Conservation (phyloP, 2,113 vertebrate genomes). For the Leptobrachium leishanense region DNA sequence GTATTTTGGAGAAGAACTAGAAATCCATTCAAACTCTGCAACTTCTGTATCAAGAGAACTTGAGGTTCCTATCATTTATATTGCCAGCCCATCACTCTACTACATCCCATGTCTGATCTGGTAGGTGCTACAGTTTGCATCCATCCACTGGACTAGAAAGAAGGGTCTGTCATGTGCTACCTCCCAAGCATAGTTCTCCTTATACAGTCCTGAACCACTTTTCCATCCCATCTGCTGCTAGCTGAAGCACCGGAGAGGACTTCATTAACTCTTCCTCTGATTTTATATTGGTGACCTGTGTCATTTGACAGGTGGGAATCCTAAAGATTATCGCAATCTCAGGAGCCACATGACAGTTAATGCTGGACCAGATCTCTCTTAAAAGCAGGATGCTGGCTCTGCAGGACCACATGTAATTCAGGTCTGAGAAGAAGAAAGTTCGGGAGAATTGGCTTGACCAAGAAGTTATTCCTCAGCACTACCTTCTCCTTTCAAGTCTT, state of each 20-base stretch:
- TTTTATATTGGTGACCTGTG: constrained; percentile 20
- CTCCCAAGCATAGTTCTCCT: background rate
- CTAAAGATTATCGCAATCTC: constrained; percentile 35
- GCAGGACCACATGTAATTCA: constrained; percentile 9
- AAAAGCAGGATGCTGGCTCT: constrained; percentile 49
- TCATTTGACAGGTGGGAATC: constrained; percentile 41
- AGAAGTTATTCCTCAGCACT: background rate
- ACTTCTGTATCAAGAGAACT: too few species aligned
- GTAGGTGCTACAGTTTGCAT: background rate
- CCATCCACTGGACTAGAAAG: background rate
- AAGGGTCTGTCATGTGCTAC: background rate
- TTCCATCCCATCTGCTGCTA: background rate
- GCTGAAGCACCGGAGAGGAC: background rate
- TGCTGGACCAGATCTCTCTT: constrained; percentile 45
- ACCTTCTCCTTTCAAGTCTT: background rate
- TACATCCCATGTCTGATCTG: background rate
- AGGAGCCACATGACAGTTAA: constrained; percentile 48
- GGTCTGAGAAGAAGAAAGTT: constrained; percentile 24
- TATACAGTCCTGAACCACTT: background rate
- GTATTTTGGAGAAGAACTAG: too few species aligned
- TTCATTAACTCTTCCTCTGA: constrained; percentile 5
- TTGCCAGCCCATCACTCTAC: too few species aligned
- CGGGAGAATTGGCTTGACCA: constrained; percentile 5
- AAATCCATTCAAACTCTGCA: too few species aligned
- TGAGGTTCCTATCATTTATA: too few species aligned